phyloP scores from a whole-genome alignment of 2,888 invertebrate genomes.

The Lingula anatina region DNA sequence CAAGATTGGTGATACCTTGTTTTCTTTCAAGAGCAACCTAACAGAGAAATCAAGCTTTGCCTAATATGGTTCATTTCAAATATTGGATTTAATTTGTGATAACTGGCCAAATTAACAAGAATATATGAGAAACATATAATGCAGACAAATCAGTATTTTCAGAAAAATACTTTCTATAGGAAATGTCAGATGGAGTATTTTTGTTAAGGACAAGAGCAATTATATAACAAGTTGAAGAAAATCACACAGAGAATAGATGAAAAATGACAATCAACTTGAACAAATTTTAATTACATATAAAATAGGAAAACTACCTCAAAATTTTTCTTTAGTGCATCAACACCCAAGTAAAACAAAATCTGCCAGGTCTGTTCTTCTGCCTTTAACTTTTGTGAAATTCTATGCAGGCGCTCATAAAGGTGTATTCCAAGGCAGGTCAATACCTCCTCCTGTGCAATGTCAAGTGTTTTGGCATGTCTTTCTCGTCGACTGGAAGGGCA shows the following conservation, averaged over 20 bases:
- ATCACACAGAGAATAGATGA: no score
- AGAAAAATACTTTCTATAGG: no score
- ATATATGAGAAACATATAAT: no score
- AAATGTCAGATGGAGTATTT: no score
- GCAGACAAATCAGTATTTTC: no score
- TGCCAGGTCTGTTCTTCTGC: constrained; percentile 94
- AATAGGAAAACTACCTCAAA: constrained; percentile 62
- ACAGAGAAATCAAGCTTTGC: constrained; percentile 8
- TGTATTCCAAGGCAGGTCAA: constrained; percentile 90
- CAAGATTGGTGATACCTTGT: constrained; percentile 81
- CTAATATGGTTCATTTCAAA: no score
- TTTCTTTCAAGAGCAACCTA: constrained; percentile 81
- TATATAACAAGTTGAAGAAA: no score
- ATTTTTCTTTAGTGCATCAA: constrained; percentile 80
- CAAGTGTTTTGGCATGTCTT: constrained; percentile 91
- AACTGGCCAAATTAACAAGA: no score
- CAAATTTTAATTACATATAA: no score
- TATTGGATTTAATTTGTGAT: no score
- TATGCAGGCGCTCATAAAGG: constrained; percentile 82
- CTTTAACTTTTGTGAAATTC: constrained; percentile 77
- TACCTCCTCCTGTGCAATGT: constrained; percentile 94
- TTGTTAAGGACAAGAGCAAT: no score
- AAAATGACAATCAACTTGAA: no score
- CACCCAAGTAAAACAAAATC: constrained; percentile 73
- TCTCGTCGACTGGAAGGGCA: constrained; percentile 64